Conservation (phyloP, 2,888 invertebrate species). For the Lycia hirtaria region DNA sequence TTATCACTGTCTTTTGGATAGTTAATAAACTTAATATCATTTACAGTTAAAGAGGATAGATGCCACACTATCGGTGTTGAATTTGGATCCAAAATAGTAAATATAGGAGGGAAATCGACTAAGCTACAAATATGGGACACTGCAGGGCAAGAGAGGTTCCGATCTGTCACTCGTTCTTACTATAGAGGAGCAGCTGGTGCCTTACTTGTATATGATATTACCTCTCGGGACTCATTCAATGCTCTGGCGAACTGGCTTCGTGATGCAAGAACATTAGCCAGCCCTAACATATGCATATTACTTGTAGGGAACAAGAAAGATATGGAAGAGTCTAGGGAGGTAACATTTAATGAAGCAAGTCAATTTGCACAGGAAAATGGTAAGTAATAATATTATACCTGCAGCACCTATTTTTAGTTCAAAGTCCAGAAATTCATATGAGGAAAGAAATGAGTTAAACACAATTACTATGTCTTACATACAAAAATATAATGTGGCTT, state of each 20-base stretch:
- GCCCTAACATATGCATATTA: conserved; percentile 92
- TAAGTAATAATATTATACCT: conserved; percentile 54
- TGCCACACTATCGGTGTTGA: conserved; percentile 95
- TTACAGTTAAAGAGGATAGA: conserved; percentile 91
- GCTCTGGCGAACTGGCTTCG: conserved; percentile 94
- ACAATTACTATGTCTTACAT: no score
- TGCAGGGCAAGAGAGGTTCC: conserved; percentile 98
- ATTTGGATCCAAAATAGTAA: conserved; percentile 94
- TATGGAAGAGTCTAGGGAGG: conserved; percentile 91
- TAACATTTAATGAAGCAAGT: conserved; percentile 93
- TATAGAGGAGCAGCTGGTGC: conserved; percentile 97
- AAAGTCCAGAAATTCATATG: no score
- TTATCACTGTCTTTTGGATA: neutral
- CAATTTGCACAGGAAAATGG: conserved; percentile 95
- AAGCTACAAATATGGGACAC: conserved; percentile 95
- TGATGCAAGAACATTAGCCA: conserved; percentile 92
- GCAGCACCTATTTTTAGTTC: no score
- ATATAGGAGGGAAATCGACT: conserved; percentile 92
- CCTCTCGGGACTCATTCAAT: conserved; percentile 96
- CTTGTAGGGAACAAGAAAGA: conserved; percentile 94
- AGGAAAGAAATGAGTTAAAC: no score
- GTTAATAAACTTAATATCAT: no score
- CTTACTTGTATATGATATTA: conserved; percentile 95
- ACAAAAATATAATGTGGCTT: no score
- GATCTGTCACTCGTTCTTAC: conserved; percentile 95